These are phyloP conservation scores for Brevimyrus niger DNA, from an alignment of 2,113 vertebrate species.

Conservation along the genomic window DNA sequence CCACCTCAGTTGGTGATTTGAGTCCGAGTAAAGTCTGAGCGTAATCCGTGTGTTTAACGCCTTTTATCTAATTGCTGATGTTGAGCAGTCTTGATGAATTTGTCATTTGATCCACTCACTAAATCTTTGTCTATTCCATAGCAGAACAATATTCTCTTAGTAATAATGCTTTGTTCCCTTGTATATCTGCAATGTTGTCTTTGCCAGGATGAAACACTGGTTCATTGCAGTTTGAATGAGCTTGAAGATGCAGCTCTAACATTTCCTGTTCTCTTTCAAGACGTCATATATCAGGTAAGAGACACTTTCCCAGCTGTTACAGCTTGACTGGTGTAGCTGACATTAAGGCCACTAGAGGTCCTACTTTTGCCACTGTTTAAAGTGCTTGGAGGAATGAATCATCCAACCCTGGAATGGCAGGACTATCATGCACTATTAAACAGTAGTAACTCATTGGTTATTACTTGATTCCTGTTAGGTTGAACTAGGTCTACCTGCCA, in stretches of 20 bases:
- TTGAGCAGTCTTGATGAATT: background rate
- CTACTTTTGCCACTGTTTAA: background rate
- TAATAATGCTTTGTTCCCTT: background rate
- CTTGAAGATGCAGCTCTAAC: conserved; percentile 96
- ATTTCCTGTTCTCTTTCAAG: conserved; percentile 97
- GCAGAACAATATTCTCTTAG: background rate
- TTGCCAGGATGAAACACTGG: conserved; percentile 89
- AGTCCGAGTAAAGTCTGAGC: background rate
- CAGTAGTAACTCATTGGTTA: background rate
- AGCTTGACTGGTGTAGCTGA: background rate
- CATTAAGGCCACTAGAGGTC: background rate
- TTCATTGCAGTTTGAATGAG: conserved; percentile 97
- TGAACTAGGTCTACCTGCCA: background rate
- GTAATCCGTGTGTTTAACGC: background rate
- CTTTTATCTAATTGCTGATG: background rate
- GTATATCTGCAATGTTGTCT: background rate
- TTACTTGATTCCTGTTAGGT: background rate
- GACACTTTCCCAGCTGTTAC: background rate
- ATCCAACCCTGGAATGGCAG: background rate
- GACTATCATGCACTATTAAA: background rate
- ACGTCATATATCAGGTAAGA: conserved; percentile 97
- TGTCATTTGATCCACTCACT: background rate
- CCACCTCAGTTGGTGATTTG: background rate
- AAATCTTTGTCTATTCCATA: background rate
- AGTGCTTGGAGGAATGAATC: background rate